Evolutionary conservation across 2,113 vertebrate species (phyloP), one percentile per base, ranked within the genome.

Genomic region (Cyrtonyx montezumae): DNA sequence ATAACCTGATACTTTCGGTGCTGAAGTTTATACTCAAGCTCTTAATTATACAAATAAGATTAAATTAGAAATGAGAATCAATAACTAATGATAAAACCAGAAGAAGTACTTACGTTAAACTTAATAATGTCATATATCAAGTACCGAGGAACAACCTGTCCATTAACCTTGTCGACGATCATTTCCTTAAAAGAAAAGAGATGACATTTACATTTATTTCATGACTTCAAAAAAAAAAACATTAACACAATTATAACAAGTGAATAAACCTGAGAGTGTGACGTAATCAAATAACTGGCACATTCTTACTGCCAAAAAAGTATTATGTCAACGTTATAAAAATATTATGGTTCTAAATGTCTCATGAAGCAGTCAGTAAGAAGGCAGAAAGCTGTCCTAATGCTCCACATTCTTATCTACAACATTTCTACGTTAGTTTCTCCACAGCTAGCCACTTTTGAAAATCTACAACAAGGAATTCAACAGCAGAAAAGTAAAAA

Each of bases 81-180:
- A 26, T 79, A 75, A 40, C 10, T 71, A 84, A 68, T 22, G 36
- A 75, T 68, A 87, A 85, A 81, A 87, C 61, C 30, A 91, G 9
- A 94, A 91, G 9, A 94, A 58, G 66, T 98, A 99, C 99, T 99
- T 98, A 99, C 99, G 69, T 97, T 99, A 96, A 99, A 99, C 97
- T 99, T 99, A 97, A 99, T 98, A 97, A 99, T 99, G 98, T 99
- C 99, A 55, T 99, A 99, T 98, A 99, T 99, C 97, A 99, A 98
- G 96, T 99, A 99, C 78, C 99, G 98, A 61, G 99, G 99, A 90
- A 99, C 99, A 2, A 98, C 98, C 89, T 99, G 99, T 93, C 99
- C 99, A 36, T 99, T 99, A 95, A 99, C 99, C 96, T 98, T 99
- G 98, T 99, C 99, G 74, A 99, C 98, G 93, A 99, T 99, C 99